These are phyloP conservation scores for Boloria euphrosyne DNA, from an alignment of 2,888 invertebrate genomes.

Conservation along the genomic window DNA sequence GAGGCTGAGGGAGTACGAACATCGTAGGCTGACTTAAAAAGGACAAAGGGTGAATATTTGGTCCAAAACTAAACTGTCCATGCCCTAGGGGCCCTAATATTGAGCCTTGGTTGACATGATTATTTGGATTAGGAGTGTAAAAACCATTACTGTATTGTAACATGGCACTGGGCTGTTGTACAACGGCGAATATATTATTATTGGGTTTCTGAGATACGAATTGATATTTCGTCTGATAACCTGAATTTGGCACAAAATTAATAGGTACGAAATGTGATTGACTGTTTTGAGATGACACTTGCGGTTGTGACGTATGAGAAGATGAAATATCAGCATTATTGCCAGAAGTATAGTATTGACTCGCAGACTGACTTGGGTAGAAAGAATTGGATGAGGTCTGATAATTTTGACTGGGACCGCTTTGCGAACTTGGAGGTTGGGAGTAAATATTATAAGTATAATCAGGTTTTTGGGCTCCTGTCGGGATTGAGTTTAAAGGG, in stretches of 20 bases:
- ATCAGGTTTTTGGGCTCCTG: slow-evolving; percentile 74
- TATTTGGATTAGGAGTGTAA: slow-evolving; percentile 50
- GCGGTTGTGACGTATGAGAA: slow-evolving; percentile 9
- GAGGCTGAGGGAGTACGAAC: slow-evolving; percentile 65
- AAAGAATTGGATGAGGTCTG: slow-evolving; percentile 67
- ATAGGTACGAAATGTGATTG: slow-evolving; percentile 66
- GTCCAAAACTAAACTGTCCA: slow-evolving; percentile 58
- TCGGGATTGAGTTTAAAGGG: slow-evolving; percentile 66
- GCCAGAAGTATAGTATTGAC: slow-evolving; percentile 61
- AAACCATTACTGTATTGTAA: slow-evolving; percentile 49
- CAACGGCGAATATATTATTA: slow-evolving; percentile 61
- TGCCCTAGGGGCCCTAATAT: slow-evolving; percentile 49
- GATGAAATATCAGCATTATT: slow-evolving; percentile 46
- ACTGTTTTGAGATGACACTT: slow-evolving; percentile 44
- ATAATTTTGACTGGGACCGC: slow-evolving; percentile 52
- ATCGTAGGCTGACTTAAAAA: slow-evolving; percentile 66
- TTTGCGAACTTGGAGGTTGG: slow-evolving; percentile 57
- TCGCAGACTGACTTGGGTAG: slow-evolving; percentile 64
- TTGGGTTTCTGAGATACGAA: slow-evolving; percentile 63
- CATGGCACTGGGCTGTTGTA: slow-evolving; percentile 59
- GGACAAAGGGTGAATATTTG: slow-evolving; percentile 57
- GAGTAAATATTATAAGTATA: slow-evolving; percentile 70
- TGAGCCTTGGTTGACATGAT: slow-evolving; percentile 51
- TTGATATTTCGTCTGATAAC: slow-evolving; percentile 74
- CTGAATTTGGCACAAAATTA: slow-evolving; percentile 69